Evolutionary conservation across 2,888 invertebrate genomes (phyloP).

Genomic region (Caenorhabditis macrosperma): DNA sequence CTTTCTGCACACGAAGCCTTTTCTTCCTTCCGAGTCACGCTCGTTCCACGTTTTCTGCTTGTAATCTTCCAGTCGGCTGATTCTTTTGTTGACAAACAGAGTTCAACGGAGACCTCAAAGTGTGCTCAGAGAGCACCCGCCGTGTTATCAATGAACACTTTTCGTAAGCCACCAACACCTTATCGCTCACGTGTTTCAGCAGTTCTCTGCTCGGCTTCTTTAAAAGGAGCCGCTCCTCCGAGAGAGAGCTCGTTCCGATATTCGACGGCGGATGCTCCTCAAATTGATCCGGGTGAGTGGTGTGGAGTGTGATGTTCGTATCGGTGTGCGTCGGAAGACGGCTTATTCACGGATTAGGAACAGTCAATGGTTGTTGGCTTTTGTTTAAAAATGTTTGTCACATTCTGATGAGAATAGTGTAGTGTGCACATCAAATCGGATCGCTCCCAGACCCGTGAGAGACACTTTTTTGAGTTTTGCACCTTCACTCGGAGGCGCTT

Average conservation of each 20-base stretch:
- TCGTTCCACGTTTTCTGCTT: constrained; percentile 18
- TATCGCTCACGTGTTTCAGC: constrained; percentile 36
- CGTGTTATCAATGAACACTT: constrained; percentile 46
- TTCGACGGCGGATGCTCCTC: constrained; percentile 21
- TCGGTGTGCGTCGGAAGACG: not conserved
- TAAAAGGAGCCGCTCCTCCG: constrained; percentile 20
- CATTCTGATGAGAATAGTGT: constrained; percentile 23
- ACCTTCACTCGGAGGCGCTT: not conserved
- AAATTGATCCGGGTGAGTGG: constrained; percentile 44
- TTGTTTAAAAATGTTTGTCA: constrained; percentile 28
- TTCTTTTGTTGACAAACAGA: constrained; percentile 37
- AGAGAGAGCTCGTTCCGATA: not conserved
- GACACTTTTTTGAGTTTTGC: constrained; percentile 48
- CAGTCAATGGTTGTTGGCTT: constrained; percentile 35
- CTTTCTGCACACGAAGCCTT: too few species aligned
- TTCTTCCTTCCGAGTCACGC: constrained; percentile 23
- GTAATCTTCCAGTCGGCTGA: constrained; percentile 24
- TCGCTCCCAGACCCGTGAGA: too few species aligned
- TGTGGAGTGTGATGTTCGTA: constrained; percentile 24
- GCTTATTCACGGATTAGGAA: constrained; percentile 48
- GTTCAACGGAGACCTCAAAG: constrained; percentile 42
- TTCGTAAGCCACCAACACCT: constrained; percentile 10
- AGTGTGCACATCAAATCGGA: constrained; percentile 27
- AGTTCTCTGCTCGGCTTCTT: constrained; percentile 42
- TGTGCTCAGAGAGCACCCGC: constrained; percentile 52